phyloP scores from a whole-genome alignment of 2,113 vertebrate genomes.

The Hypanus sabinus region DNA sequence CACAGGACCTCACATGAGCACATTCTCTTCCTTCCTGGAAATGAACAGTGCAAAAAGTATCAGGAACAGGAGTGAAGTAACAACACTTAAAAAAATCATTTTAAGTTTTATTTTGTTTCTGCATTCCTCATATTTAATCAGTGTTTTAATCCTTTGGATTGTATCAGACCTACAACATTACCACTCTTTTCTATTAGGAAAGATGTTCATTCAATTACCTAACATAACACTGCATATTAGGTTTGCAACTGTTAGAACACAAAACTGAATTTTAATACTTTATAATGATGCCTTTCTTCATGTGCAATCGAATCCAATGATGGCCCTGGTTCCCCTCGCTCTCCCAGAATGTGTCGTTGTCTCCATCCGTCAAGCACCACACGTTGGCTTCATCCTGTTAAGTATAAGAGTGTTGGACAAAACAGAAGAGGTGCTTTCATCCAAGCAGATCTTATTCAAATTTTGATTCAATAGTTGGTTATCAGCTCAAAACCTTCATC shows the following conservation, averaged over 20 bases:
- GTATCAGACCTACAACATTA: neutral
- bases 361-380: conserved; percentile 82
- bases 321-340: conserved; percentile 94
- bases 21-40: neutral
- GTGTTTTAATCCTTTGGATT: neutral
- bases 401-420: neutral
- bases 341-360: conserved; percentile 89
- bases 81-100: neutral
- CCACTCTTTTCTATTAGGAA: neutral
- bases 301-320: conserved; percentile 94
- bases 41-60: neutral
- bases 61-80: neutral
- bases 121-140: neutral
- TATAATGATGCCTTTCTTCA: conserved; percentile 94
- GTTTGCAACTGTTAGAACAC: neutral
- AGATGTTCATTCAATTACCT: neutral
- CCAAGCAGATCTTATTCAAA: neutral
- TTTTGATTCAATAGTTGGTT: neutral
- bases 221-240: neutral
- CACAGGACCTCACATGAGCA: neutral
- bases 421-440: neutral
- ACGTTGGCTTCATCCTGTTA: conserved; percentile 81
- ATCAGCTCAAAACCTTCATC: neutral
- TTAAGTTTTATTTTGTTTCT: neutral
- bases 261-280: conserved; percentile 64